phyloP scores from a whole-genome alignment of 2,888 invertebrate species.

The Aphidius colemani region DNA sequence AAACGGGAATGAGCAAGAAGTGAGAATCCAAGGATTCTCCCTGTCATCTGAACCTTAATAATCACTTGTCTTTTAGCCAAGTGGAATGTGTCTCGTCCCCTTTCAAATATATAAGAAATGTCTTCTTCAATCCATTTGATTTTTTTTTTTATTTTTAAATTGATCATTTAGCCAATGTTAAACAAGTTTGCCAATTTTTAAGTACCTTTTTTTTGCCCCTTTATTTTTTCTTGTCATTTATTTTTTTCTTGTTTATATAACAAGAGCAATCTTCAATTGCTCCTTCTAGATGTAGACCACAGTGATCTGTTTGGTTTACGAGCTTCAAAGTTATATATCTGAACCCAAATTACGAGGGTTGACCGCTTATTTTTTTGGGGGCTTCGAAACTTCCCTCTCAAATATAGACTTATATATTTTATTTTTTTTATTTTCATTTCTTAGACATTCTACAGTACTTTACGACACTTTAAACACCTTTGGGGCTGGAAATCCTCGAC shows the following conservation, averaged over 20 bases:
- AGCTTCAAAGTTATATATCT: constrained; percentile 29
- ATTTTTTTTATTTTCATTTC: constrained; percentile 14
- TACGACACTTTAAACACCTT: constrained; percentile 47
- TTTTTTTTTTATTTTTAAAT: constrained; percentile 17
- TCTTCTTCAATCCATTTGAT: neutral
- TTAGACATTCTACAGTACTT: constrained; percentile 36
- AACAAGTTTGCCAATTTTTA: too few relatives aligned
- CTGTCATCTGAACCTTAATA: constrained; percentile 18
- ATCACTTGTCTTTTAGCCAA: constrained; percentile 15
- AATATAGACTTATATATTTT: neutral
- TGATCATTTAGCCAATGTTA: neutral
- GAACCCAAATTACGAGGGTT: constrained; percentile 30
- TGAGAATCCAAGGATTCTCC: constrained; percentile 24
- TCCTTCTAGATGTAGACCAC: constrained; percentile 18
- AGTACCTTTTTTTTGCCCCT: constrained; percentile 6
- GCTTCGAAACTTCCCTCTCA: neutral
- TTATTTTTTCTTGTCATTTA: constrained; percentile 19
- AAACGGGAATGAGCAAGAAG: constrained; percentile 16
- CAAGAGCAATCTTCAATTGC: constrained; percentile 14
- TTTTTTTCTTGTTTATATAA: constrained; percentile 19
- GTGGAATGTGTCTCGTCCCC: neutral
- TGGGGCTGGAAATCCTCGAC: constrained; percentile 43
- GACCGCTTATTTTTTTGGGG: constrained; percentile 1
- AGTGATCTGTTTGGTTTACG: constrained; percentile 31
- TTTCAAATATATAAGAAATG: neutral